Evolutionary conservation across 2,888 invertebrate species (phyloP), one percentile per base, ranked within the genome.

Genomic region (Ophioninae sp.): DNA sequence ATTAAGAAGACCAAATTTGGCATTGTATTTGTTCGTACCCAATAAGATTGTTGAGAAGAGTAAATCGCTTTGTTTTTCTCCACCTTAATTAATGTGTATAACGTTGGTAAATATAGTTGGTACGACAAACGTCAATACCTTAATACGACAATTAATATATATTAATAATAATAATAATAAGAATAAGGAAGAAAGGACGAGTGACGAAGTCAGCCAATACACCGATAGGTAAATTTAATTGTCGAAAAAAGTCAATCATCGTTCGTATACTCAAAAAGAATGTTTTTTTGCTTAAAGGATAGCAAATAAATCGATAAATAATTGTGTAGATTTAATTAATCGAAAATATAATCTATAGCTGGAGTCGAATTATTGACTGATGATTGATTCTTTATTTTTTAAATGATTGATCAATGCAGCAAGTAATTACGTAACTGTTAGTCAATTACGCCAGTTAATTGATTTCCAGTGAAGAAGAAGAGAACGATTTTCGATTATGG

Each of bases 111-210:
- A 77, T 72, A 56, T 65, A 81, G 44, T 62, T 72, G 56, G 41
- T 41, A 73, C 30, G 67, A 61, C 61, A 44, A 81, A 81, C 65
- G 64, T 70, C 20, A 72, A 56, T 78, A 41, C 21, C 72, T 57
- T 61, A 72, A 70, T 72, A 83, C 57, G 61, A 83, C 72, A 76
- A 68, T 76, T 50, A 50, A 50, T 50, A 5, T 0, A 50, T 50
- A 17, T 50, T 13, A 50, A 13, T 3, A 17, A 50, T 74, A 81
- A 41, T 50, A 13, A 62, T 20, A 68, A 20, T 23, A 37, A 6
- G 21, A 61, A 68, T 44, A 68, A 59, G 79, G 65, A 8, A 62
- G 75, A 68, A 76, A 79, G 81, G 83, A 68, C 73, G 79, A 77
- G 64, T 65, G 37, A 57, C 62, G 10, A 8, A 44, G 20, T 61